Percentiles rank a stretch among this genome's conserved stretches.
These are phyloP conservation scores for Heteromyza rotundicornis DNA, from an alignment of 2,888 invertebrate species.

Conservation along the genomic window DNA sequence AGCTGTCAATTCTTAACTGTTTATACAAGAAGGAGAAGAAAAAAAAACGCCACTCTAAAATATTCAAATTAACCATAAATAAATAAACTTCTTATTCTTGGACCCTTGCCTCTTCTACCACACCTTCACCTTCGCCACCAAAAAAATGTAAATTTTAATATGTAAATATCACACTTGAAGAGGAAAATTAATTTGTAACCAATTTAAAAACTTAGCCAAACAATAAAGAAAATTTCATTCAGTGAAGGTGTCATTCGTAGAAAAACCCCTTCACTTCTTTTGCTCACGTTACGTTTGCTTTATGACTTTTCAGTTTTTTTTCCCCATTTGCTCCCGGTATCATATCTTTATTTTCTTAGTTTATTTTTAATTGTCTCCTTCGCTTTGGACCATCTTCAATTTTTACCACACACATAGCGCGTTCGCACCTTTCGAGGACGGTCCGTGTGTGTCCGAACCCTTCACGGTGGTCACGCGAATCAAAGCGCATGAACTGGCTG, in stretches of 20 bases:
- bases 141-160: background rate
- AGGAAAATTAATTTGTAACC: slow-evolving; percentile 9
- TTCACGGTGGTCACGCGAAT: background rate
- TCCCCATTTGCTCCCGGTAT: background rate
- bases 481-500: background rate
- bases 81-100: background rate
- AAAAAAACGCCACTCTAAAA: background rate
- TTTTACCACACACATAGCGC: background rate
- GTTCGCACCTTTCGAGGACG: background rate
- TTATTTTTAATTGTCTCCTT: background rate
- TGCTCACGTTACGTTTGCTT: background rate
- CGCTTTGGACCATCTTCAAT: background rate
- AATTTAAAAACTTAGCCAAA: background rate
- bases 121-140: too few species aligned
- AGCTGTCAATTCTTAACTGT: background rate
- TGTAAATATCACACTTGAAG: background rate
- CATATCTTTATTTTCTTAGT: background rate
- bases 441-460: background rate
- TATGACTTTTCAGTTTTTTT: background rate
- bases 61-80: background rate
- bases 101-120: background rate
- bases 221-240: too few species aligned
- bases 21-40: too few species aligned
- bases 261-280: background rate
- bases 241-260: background rate